Evolutionary conservation across 2,888 invertebrate genomes (phyloP).

Genomic region (Sepiola atlantica): DNA sequence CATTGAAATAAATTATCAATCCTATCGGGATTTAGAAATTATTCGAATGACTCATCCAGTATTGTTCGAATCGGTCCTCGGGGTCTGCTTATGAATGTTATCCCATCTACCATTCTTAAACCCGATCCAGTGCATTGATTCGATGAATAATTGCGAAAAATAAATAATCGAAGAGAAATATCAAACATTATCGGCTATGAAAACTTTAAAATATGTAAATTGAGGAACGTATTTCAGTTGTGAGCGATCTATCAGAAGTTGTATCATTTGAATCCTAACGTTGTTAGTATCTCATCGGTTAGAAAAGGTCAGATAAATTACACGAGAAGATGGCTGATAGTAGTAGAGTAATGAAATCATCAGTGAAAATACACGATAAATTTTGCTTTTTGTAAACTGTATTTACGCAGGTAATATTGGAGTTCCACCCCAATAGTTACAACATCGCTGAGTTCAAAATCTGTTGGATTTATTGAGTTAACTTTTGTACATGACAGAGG

Average conservation of each 20-base stretch:
- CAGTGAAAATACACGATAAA: neutral
- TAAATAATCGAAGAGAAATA: neutral
- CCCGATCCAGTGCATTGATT: neutral
- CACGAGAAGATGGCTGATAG: neutral
- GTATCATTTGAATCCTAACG: neutral
- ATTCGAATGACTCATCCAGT: neutral
- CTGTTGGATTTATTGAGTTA: no score
- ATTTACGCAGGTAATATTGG: no score
- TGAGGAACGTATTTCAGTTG: neutral
- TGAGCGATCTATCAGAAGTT: neutral
- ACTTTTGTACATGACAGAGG: no score
- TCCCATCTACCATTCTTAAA: no score
- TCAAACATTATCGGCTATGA: neutral
- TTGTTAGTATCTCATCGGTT: neutral
- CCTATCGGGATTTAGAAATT: neutral
- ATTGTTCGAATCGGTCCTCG: neutral
- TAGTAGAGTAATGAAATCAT: neutral
- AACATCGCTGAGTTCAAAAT: no score
- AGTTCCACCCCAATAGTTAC: no score
- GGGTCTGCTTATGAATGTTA: neutral
- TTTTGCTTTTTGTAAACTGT: neutral
- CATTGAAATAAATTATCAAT: neutral
- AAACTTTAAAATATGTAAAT: neutral
- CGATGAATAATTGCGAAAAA: neutral
- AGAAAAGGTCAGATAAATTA: neutral